phyloP scores from a whole-genome alignment of 1,140 invertebrate species.

The Drosophila insularis region DNA sequence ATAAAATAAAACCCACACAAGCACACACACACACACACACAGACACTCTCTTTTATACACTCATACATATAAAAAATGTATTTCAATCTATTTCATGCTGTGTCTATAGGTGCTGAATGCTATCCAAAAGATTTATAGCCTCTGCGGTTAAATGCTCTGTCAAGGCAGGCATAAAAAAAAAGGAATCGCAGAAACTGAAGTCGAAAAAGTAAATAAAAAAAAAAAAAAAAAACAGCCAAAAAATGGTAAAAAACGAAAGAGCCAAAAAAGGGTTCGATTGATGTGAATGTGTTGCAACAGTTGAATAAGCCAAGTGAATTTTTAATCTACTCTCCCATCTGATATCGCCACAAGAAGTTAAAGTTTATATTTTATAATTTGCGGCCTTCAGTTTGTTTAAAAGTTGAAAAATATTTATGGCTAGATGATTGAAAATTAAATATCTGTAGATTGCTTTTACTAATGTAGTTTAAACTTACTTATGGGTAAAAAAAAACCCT shows the following conservation, averaged over 20 bases:
- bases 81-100: slow-evolving; percentile 68
- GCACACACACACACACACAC: slow-evolving; percentile 31
- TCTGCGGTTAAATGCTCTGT: slow-evolving; percentile 61
- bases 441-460: too few relatives aligned
- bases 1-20: slow-evolving; percentile 46
- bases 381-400: too few relatives aligned
- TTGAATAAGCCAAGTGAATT: slow-evolving; percentile 34
- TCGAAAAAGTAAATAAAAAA: neutral
- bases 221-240: neutral
- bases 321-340: neutral
- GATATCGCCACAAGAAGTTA: neutral
- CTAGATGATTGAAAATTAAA: too few relatives aligned
- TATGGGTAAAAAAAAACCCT: neutral
- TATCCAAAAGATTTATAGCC: slow-evolving; percentile 62
- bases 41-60: slow-evolving; percentile 12
- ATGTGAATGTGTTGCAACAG: slow-evolving; percentile 55
- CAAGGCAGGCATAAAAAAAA: slow-evolving; percentile 16
- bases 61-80: slow-evolving; percentile 66
- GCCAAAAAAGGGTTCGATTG: slow-evolving; percentile 61
- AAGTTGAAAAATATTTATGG: too few relatives aligned
- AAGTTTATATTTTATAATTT: slow-evolving; percentile 5
- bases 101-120: slow-evolving; percentile 48
- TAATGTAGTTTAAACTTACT: too few relatives aligned
- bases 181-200: neutral
- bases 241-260: slow-evolving; percentile 8